Evolutionary conservation across 92 coral and sea anemone genomes (phyloP).

Genomic region (Zoanthus sociatus): DNA sequence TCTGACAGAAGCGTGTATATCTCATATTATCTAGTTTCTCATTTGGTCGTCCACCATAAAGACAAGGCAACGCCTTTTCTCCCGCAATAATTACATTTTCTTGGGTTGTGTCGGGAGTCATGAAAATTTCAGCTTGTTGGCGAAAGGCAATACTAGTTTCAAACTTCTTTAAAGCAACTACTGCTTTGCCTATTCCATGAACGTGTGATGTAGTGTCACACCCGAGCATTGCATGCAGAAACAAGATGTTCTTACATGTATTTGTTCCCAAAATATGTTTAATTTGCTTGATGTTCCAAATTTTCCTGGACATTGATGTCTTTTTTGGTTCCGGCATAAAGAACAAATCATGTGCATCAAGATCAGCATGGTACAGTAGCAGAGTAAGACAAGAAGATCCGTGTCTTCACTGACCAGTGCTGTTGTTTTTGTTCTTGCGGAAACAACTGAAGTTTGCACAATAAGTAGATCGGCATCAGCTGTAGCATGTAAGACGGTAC

Average conservation of each 20-base stretch:
- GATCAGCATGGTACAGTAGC: neutral
- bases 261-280: neutral
- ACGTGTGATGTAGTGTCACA: no score
- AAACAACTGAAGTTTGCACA: neutral
- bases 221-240: neutral
- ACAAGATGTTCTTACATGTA: neutral
- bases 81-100: neutral
- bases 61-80: neutral
- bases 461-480: neutral
- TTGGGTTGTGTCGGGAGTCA: no score
- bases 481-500: neutral
- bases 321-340: conserved; percentile 12
- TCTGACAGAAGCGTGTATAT: no score
- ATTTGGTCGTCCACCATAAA: neutral
- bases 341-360: neutral
- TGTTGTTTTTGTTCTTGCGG: neutral
- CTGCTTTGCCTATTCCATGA: no score
- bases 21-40: neutral
- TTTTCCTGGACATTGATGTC: neutral
- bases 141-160: no score
- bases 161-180: no score
- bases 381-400: neutral
- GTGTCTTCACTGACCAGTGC: neutral
- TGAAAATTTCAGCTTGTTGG: no score
- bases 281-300: neutral